Evolutionary conservation across 2,888 invertebrate genomes (phyloP), one percentile per base, ranked within the genome.

Genomic region (Tricholauxania praeusta): DNA sequence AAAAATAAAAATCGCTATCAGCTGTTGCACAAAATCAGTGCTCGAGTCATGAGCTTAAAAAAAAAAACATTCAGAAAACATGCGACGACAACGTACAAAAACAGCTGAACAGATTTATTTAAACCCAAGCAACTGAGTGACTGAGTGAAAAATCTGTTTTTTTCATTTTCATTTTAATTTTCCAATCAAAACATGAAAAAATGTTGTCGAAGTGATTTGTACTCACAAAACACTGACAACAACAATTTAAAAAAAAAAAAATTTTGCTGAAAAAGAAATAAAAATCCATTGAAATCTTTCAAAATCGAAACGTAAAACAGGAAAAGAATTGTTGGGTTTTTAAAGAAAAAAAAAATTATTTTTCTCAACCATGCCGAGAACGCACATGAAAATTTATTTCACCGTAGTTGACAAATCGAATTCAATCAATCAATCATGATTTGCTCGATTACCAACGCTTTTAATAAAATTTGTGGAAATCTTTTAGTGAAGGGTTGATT

Each of bases 1-100:
- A 62, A 39, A 15, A 14, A 1, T 7, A 60, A 14, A 28, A 19
- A 2, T 28, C 39, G 1, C n/a, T 51, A 49, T 51, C 64, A 64
- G 64, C 64, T 64, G 64, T 49, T 64, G 51, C 19, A 19, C 64
- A 22, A 64, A 64, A 64, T 64, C 64, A 64, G 19, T 64, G 48
- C 51, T 19, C 19, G 15, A 52, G 28, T 64, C 51, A 6, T 19
- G 14, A 51, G 51, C 64, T 64, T 14, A 22, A 64, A 49, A 64
- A 39, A 8, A 10, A 51, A 51, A 19, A 55, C 17, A 12, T 19
- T 15, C 55, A 55, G 12, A 55, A 15, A 1, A 55, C 12, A 55
- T 12, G 6, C 19, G 4, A 19, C 55, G 17, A 19, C 19, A 51
- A 62, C 14, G 47, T 39, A 15, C n/a, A 39, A n/a, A 62, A 39